A percentile compares a stretch with the other conserved stretches of the same genome.
These are phyloP conservation scores for Ploceus nigricollis DNA, from an alignment of 2,113 vertebrate genomes.

Conservation along the genomic window DNA sequence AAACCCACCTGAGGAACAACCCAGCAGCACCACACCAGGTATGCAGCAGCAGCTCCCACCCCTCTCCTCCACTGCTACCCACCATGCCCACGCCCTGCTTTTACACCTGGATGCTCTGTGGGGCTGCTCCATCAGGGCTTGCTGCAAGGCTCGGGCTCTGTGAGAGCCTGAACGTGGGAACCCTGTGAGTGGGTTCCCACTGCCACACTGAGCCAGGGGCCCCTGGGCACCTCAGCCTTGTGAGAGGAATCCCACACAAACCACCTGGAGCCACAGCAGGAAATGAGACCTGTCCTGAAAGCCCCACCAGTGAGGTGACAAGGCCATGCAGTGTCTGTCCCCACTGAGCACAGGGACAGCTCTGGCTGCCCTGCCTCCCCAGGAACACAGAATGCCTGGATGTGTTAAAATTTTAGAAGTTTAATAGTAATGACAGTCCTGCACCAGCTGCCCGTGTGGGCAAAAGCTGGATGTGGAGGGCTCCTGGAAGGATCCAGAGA, in stretches of 20 bases:
- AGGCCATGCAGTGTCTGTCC: neutral
- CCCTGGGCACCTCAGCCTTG: neutral
- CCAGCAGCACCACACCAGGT: neutral
- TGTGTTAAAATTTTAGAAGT: no score
- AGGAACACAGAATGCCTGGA: accelerated
- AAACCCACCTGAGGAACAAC: neutral
- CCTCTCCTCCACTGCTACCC: no score
- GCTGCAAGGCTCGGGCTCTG: neutral
- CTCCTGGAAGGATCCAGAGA: accelerated
- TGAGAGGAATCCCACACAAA: neutral
- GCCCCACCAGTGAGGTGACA: neutral
- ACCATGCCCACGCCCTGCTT: neutral
- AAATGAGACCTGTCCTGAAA: accelerated
- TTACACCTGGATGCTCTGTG: accelerated
- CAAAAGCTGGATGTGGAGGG: neutral
- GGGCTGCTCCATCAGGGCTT: neutral
- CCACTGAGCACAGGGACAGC: neutral
- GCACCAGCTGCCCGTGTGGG: neutral
- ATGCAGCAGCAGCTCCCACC: neutral
- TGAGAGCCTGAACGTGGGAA: accelerated
- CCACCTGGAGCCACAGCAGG: neutral
- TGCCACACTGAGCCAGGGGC: neutral
- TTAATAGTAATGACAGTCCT: no score
- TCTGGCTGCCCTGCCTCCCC: neutral
- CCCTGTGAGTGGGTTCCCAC: accelerated